Percentiles rank a stretch among this genome's conserved stretches.
These are phyloP conservation scores for Anastatus disparis DNA, from an alignment of 1,140 invertebrate genomes.

Conservation along the genomic window DNA sequence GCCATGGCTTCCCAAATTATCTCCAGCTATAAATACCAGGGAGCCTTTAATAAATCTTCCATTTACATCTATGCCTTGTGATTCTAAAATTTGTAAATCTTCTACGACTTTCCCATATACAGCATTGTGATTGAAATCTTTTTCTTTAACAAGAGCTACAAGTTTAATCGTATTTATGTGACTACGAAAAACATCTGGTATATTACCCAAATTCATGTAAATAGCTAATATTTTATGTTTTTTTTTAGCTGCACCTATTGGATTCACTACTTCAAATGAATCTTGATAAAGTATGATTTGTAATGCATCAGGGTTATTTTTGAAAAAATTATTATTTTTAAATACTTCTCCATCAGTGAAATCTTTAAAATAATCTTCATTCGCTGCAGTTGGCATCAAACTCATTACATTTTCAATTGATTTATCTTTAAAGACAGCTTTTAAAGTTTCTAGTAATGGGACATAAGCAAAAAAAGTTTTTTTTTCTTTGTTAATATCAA, in stretches of 20 bases:
- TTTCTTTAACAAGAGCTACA: slow-evolving; percentile 51
- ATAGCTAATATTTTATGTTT: slow-evolving; percentile 56
- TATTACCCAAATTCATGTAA: slow-evolving; percentile 53
- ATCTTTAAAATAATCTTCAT: slow-evolving; percentile 44
- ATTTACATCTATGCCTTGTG: slow-evolving; percentile 42
- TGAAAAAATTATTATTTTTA: slow-evolving; percentile 51
- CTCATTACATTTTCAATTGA: slow-evolving; percentile 42
- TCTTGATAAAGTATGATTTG: slow-evolving; percentile 57
- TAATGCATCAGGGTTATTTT: slow-evolving; percentile 46
- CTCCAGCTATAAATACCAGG: slow-evolving; percentile 49
- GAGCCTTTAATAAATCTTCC: slow-evolving; percentile 44
- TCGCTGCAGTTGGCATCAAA: slow-evolving; percentile 13
- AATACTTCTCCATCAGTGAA: slow-evolving; percentile 50
- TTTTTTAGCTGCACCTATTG: slow-evolving; percentile 49
- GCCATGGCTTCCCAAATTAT: slow-evolving; percentile 50
- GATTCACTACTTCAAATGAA: slow-evolving; percentile 57
- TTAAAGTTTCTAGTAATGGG: slow-evolving; percentile 35
- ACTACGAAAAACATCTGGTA: slow-evolving; percentile 39
- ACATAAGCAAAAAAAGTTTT: slow-evolving; percentile 49
- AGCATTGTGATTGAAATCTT: slow-evolving; percentile 46
- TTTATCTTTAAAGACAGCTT: slow-evolving; percentile 45
- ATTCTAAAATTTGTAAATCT: slow-evolving; percentile 54
- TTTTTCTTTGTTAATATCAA: slow-evolving; percentile 34
- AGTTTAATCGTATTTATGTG: slow-evolving; percentile 52
- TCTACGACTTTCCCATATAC: slow-evolving; percentile 49